Percentiles rank a stretch among this genome's conserved stretches.
These are phyloP conservation scores for Piprites chloris DNA, from an alignment of 2,113 vertebrate genomes.

Conservation along the genomic window DNA sequence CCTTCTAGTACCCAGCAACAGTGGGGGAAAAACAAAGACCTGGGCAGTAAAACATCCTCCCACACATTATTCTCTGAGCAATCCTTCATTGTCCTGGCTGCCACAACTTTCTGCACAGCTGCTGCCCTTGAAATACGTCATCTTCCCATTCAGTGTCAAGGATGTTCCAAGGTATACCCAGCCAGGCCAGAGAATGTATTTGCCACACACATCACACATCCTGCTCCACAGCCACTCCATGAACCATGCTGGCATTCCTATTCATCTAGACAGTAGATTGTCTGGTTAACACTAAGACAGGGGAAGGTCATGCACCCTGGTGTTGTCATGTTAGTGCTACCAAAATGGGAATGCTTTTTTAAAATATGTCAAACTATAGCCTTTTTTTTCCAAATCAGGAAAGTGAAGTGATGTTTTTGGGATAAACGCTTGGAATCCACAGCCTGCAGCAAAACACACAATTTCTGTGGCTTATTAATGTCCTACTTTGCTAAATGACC, in stretches of 20 bases:
- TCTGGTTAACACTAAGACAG: background rate
- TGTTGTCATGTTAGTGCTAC: background rate
- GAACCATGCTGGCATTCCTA: background rate
- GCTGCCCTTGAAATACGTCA: background rate
- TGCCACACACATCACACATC: background rate
- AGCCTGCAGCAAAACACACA: background rate
- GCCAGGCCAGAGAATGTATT: background rate
- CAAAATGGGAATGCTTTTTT: background rate
- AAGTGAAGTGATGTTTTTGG: background rate
- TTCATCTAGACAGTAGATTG: background rate
- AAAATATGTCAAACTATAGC: background rate
- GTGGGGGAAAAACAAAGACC: background rate
- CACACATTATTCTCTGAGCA: background rate
- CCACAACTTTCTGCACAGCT: background rate
- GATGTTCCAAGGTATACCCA: fast-evolving
- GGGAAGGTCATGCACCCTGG: background rate
- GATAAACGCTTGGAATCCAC: background rate
- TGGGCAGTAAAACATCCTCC: background rate
- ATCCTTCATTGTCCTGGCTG: background rate
- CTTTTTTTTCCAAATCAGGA: background rate
- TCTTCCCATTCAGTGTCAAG: background rate
- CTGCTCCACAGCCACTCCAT: background rate
- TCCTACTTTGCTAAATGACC: background rate
- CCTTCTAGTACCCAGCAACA: background rate
- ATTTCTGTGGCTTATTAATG: background rate